Evolutionary conservation across 2,888 invertebrate species (phyloP).

Genomic region (Erebia epiphron): DNA sequence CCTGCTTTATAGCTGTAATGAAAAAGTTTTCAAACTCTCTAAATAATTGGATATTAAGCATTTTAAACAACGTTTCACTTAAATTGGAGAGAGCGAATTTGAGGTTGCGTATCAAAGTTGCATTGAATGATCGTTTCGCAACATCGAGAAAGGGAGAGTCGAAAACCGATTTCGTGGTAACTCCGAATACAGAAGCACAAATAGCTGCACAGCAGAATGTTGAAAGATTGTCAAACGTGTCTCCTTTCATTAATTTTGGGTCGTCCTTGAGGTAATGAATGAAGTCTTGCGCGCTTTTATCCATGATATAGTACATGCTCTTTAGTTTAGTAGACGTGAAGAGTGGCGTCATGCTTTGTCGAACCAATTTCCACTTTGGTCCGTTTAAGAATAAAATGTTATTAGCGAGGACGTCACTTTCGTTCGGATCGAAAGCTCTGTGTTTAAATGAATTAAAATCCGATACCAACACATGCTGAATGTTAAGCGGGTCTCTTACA

Average conservation of each 20-base stretch:
- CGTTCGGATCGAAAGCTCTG: slow-evolving; percentile 40
- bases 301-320: slow-evolving; percentile 53
- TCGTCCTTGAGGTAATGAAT: slow-evolving; percentile 48
- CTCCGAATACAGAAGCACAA: slow-evolving; percentile 59
- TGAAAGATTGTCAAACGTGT: slow-evolving; percentile 38
- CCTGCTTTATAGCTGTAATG: slow-evolving; percentile 58
- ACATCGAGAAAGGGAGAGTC: slow-evolving; percentile 51
- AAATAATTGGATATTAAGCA: slow-evolving; percentile 53
- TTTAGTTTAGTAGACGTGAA: slow-evolving; percentile 54
- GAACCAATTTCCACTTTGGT: slow-evolving; percentile 49
- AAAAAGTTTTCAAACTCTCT: slow-evolving; percentile 57
- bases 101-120: slow-evolving; percentile 36
- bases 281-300: slow-evolving; percentile 50
- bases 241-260: slow-evolving; percentile 46
- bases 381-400: slow-evolving; percentile 47
- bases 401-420: slow-evolving; percentile 43
- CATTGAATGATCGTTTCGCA: slow-evolving; percentile 40
- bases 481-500: slow-evolving; percentile 46
- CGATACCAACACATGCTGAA: slow-evolving; percentile 46
- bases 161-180: slow-evolving; percentile 52
- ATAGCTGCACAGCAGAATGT: slow-evolving; percentile 50
- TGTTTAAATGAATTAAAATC: slow-evolving; percentile 48
- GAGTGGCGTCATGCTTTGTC: slow-evolving; percentile 54
- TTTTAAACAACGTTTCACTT: slow-evolving; percentile 41
- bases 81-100: slow-evolving; percentile 41